These are phyloP conservation scores for Poecilus cupreus DNA, from an alignment of 2,888 invertebrate genomes.

Conservation along the genomic window DNA sequence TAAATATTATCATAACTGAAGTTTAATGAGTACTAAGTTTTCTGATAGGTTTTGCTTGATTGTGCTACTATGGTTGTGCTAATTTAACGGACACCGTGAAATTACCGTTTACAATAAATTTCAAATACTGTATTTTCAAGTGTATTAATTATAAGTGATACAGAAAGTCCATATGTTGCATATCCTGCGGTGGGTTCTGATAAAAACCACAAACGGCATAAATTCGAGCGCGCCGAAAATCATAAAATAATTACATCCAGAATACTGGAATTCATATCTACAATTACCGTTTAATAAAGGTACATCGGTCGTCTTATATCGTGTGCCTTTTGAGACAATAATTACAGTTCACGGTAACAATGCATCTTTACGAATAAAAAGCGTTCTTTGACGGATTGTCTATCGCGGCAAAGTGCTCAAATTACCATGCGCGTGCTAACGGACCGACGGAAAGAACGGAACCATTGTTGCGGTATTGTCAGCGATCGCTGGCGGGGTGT, in stretches of 20 bases:
- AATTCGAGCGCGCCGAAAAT: conserved; percentile 33
- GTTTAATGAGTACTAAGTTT: too few species aligned
- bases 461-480: conserved; percentile 17
- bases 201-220: conserved; percentile 27
- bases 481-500: background rate
- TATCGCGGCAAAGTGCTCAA: background rate
- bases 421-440: background rate
- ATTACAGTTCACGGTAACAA: background rate
- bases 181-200: background rate
- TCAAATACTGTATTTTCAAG: conserved; percentile 10
- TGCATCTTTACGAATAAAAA: background rate
- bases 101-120: too few species aligned
- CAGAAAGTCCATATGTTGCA: background rate
- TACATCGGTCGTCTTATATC: background rate
- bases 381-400: background rate
- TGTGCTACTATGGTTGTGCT: too few species aligned
- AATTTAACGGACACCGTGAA: too few species aligned
- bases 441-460: background rate
- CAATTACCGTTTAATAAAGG: conserved; percentile 27
- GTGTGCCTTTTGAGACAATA: conserved; percentile 20
- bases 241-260: background rate
- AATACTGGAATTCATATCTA: background rate
- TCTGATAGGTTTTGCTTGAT: too few species aligned
- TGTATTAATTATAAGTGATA: conserved; percentile 15
- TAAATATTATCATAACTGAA: too few species aligned